phyloP scores from a whole-genome alignment of 2,888 invertebrate species.

The Tyria jacobaeae region DNA sequence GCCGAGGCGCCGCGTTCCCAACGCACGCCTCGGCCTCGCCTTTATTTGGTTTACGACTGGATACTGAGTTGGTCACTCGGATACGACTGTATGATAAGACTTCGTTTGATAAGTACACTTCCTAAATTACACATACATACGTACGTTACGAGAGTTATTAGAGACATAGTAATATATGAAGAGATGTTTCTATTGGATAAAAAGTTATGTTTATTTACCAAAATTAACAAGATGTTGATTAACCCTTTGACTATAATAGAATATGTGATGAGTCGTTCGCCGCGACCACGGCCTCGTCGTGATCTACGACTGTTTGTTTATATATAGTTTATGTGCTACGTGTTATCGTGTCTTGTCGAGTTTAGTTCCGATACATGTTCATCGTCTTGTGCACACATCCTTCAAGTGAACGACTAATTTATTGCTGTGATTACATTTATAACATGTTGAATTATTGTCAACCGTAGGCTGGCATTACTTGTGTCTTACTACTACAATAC shows the following conservation, averaged over 20 bases:
- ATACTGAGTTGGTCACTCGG: conserved; percentile 81
- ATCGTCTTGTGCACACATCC: conserved; percentile 73
- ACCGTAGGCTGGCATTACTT: conserved; percentile 44
- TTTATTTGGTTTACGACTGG: conserved; percentile 76
- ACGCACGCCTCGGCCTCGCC: conserved; percentile 58
- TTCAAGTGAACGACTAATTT: conserved; percentile 72
- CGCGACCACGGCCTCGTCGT: conserved; percentile 52
- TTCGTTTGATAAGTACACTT: conserved; percentile 78
- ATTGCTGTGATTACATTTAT: conserved; percentile 85
- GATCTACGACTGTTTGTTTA: conserved; percentile 70
- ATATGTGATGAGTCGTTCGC: conserved; percentile 56
- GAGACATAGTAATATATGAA: conserved; percentile 82
- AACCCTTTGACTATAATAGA: conserved; percentile 69
- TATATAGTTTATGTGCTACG: conserved; percentile 76
- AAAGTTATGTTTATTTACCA: conserved; percentile 82
- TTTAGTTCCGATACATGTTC: conserved; percentile 75
- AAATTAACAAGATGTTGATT: conserved; percentile 77
- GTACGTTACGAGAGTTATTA: conserved; percentile 81
- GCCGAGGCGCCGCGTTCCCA: conserved; percentile 51
- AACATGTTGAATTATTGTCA: conserved; percentile 68
- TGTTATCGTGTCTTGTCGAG: conserved; percentile 76
- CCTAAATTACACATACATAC: conserved; percentile 65
- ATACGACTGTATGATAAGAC: conserved; percentile 77
- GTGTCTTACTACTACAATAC: conserved; percentile 46
- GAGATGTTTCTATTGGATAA: conserved; percentile 83